Conservation (phyloP, 2,797 vertebrate species). For the Emys orbicularis region DNA sequence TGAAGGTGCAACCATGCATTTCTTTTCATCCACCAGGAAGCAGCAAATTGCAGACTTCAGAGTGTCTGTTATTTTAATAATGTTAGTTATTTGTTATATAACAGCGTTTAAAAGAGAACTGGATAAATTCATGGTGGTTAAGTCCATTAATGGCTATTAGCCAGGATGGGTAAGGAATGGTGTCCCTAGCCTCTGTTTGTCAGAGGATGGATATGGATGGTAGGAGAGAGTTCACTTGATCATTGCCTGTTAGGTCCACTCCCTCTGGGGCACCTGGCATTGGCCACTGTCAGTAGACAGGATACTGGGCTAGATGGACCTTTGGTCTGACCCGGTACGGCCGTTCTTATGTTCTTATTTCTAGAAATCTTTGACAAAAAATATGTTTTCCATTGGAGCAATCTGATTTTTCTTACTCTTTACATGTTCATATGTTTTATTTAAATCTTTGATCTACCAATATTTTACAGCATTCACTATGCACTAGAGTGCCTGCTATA, state of each 20-base stretch:
- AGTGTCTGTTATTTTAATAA: not conserved
- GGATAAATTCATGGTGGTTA: no score
- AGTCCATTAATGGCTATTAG: no score
- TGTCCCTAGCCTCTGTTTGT: no score
- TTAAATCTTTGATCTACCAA: not conserved
- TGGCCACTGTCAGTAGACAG: no score
- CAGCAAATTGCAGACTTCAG: not conserved
- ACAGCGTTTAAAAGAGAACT: no score
- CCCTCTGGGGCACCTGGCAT: no score
- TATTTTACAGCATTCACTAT: constrained; percentile 16
- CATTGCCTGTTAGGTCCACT: no score
- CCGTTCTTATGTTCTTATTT: not conserved
- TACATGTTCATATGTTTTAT: not conserved
- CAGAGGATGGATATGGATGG: no score
- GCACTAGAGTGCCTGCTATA: not conserved
- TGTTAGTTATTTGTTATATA: not conserved
- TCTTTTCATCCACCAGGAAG: constrained; percentile 25
- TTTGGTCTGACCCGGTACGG: no score
- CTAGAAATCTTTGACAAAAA: not conserved
- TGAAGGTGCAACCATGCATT: not conserved
- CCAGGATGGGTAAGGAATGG: no score
- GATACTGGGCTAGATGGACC: no score
- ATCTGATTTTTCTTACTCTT: not conserved
- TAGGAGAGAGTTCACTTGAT: no score
- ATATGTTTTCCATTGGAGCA: not conserved